Evolutionary conservation across 2,888 invertebrate genomes (phyloP).

Genomic region (Carterocephalus palaemon): DNA sequence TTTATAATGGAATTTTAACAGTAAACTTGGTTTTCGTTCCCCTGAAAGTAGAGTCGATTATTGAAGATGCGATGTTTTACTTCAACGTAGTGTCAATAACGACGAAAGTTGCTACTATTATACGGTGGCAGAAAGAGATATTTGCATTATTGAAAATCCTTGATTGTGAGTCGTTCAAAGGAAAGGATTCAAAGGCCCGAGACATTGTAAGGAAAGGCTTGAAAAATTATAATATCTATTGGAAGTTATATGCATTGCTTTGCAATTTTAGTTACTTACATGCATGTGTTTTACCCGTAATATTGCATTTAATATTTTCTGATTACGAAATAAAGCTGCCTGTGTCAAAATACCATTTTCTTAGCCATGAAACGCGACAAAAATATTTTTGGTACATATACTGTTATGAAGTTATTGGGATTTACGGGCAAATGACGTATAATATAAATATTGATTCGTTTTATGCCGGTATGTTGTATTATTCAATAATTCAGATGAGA

Average conservation of each 20-base stretch:
- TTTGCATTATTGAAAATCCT: background rate
- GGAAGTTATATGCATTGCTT: background rate
- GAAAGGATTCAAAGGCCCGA: background rate
- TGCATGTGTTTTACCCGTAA: background rate
- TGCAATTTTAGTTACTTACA: background rate
- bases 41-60: slow-evolving; percentile 45
- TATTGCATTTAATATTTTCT: background rate
- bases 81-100: slow-evolving; percentile 50
- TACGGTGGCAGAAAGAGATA: slow-evolving; percentile 3
- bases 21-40: slow-evolving; percentile 53
- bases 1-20: slow-evolving; percentile 48
- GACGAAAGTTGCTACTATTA: slow-evolving; percentile 23
- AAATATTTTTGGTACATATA: background rate
- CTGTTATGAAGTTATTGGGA: slow-evolving; percentile 6
- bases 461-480: slow-evolving; percentile 10
- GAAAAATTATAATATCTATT: background rate
- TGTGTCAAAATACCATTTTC: slow-evolving; percentile 1
- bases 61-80: slow-evolving; percentile 55
- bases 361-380: background rate
- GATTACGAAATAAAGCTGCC: background rate
- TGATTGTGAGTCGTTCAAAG: slow-evolving; percentile 1
- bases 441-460: slow-evolving; percentile 17
- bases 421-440: slow-evolving; percentile 16
- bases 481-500: slow-evolving; percentile 13
- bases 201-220: background rate